Percentiles rank a stretch among this genome's conserved stretches.
These are phyloP conservation scores for Lineus longissimus DNA, from an alignment of 1,140 invertebrate species.

Conservation along the genomic window DNA sequence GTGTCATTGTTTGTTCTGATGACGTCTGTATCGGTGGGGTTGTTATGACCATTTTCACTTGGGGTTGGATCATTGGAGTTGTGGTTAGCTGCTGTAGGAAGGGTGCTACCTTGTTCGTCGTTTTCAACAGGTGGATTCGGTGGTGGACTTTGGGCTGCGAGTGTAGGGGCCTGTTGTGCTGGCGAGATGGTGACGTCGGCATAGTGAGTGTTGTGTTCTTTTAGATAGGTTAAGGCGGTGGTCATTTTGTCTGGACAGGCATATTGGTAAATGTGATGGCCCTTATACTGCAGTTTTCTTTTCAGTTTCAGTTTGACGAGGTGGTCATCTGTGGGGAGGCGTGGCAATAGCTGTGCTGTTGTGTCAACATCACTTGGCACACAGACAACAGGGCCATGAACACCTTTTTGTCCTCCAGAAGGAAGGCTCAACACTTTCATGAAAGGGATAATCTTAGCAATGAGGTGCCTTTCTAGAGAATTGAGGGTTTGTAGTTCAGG, in stretches of 20 bases:
- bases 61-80: too few species aligned
- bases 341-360: background rate
- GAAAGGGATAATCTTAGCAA: slow-evolving; percentile 1
- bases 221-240: background rate
- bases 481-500: background rate
- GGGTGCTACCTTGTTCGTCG: too few species aligned
- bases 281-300: background rate
- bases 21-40: too few species aligned
- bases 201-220: background rate
- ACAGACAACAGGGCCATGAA: slow-evolving; percentile 1
- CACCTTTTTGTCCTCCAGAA: background rate
- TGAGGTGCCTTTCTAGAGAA: slow-evolving; percentile 2
- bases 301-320: background rate
- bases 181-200: background rate
- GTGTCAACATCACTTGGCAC: slow-evolving; percentile 1
- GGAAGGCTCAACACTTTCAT: background rate
- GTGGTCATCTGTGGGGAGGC: background rate
- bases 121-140: too few species aligned
- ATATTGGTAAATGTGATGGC: background rate
- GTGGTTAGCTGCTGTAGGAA: too few species aligned
- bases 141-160: too few species aligned
- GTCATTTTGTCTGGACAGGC: background rate
- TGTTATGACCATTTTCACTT: too few species aligned
- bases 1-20: background rate
- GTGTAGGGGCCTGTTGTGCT: too few species aligned